Evolutionary conservation across 2,888 invertebrate genomes (phyloP).

Genomic region (Neoaliturus tenellus): DNA sequence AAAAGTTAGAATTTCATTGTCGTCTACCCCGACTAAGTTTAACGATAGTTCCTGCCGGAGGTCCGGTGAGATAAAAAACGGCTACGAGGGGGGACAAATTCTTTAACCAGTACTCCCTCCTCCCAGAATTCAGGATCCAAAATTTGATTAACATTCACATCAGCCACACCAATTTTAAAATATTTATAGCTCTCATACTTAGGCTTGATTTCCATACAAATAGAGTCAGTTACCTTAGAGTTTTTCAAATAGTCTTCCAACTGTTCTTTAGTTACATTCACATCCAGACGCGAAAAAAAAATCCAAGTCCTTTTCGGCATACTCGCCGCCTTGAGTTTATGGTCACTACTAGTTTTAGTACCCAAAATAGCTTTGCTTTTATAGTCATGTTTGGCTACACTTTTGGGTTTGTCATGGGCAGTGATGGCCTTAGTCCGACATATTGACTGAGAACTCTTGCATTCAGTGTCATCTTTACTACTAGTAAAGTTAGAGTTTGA

Average conservation of each 20-base stretch:
- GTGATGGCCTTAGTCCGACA: not conserved
- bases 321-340: not conserved
- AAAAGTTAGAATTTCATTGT: not conserved
- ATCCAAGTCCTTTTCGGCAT: not conserved
- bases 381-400: not conserved
- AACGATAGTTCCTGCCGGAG: not conserved
- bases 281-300: conserved; percentile 18
- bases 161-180: not conserved
- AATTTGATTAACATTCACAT: not conserved
- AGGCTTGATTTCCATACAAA: conserved; percentile 1
- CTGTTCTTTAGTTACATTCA: not conserved
- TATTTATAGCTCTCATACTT: conserved; percentile 19
- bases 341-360: not conserved
- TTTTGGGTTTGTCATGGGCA: not conserved
- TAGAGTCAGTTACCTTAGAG: not conserved
- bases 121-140: conserved; percentile 22
- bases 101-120: not conserved
- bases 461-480: not conserved
- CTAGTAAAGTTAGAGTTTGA: not conserved
- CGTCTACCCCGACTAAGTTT: not conserved
- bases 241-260: conserved; percentile 4
- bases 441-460: not conserved
- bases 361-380: not conserved
- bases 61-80: conserved; percentile 7
- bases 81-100: not conserved